phyloP scores from a whole-genome alignment of 1,140 invertebrate species.

The Ips nitidus region DNA sequence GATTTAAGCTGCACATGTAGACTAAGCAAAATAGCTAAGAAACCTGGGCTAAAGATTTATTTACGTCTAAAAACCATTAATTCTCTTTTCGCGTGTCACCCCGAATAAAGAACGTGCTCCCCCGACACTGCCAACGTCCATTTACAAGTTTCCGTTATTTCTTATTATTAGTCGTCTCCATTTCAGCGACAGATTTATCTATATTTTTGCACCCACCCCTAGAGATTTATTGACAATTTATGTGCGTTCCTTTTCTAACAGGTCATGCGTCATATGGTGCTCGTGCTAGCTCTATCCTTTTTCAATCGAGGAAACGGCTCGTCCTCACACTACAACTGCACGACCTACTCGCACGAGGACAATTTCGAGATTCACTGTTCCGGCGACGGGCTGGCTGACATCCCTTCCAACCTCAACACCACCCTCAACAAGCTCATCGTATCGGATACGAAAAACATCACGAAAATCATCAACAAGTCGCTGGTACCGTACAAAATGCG shows the following conservation, averaged over 20 bases:
- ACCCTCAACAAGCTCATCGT: conserved; percentile 45
- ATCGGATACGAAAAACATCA: conserved; percentile 45
- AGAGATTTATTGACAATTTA: too few relatives aligned
- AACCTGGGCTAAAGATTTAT: too few relatives aligned
- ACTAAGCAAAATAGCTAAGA: too few relatives aligned
- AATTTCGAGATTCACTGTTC: conserved; percentile 50
- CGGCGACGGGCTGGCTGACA: conserved; percentile 43
- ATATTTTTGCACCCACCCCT: too few relatives aligned
- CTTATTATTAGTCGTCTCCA: too few relatives aligned
- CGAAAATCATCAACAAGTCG: conserved; percentile 39
- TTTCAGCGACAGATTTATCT: too few relatives aligned
- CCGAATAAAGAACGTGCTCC: too few relatives aligned
- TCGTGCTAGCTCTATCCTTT: background rate
- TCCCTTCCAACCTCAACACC: conserved; percentile 45
- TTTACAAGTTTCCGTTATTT: too few relatives aligned
- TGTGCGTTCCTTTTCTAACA: background rate
- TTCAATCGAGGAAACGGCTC: background rate
- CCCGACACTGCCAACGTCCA: too few relatives aligned
- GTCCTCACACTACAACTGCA: conserved; percentile 14
- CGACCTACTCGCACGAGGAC: conserved; percentile 25
- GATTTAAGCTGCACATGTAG: too few relatives aligned
- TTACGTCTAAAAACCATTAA: too few relatives aligned
- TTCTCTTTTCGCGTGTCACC: too few relatives aligned
- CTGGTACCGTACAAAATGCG: conserved; percentile 45
- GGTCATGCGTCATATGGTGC: background rate